Evolutionary conservation across 2,113 vertebrate genomes (phyloP).

Genomic region (Cathartes aura): DNA sequence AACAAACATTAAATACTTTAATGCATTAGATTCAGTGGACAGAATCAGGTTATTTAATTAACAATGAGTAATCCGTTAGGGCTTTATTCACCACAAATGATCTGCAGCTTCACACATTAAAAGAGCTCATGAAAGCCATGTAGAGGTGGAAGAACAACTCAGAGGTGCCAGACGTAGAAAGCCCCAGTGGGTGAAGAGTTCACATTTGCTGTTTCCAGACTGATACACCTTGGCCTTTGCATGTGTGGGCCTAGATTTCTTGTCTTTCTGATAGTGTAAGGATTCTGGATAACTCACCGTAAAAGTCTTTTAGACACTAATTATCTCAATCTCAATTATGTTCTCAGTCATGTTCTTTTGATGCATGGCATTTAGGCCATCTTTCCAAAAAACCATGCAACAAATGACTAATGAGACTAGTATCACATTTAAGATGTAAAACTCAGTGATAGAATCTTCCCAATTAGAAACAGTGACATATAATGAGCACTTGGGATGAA

Average conservation of each 20-base stretch:
- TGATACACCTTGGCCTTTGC: not conserved
- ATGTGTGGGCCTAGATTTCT: not conserved
- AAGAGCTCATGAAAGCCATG: not conserved
- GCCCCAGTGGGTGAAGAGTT: not conserved
- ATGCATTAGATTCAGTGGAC: conserved; percentile 81
- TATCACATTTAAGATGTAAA: not conserved
- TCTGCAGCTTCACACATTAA: conserved; percentile 43
- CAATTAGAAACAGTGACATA: not conserved
- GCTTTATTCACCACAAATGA: conserved; percentile 75
- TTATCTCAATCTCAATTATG: not conserved
- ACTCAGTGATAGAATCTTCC: not conserved
- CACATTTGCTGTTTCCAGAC: not conserved
- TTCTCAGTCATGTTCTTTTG: not conserved
- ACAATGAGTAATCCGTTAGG: conserved; percentile 76
- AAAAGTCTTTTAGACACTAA: not conserved
- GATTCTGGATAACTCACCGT: not conserved
- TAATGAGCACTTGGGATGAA: not conserved
- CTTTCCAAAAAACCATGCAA: not conserved
- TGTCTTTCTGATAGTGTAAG: not conserved
- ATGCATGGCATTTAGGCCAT: not conserved
- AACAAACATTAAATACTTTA: conserved; percentile 84
- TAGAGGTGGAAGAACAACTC: not conserved
- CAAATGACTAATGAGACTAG: not conserved
- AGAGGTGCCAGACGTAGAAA: not conserved
- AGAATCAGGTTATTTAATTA: conserved; percentile 83